Base-by-base conservation (phyloP, 2,888 invertebrate species). In the Cremastinae sp. region DNA sequence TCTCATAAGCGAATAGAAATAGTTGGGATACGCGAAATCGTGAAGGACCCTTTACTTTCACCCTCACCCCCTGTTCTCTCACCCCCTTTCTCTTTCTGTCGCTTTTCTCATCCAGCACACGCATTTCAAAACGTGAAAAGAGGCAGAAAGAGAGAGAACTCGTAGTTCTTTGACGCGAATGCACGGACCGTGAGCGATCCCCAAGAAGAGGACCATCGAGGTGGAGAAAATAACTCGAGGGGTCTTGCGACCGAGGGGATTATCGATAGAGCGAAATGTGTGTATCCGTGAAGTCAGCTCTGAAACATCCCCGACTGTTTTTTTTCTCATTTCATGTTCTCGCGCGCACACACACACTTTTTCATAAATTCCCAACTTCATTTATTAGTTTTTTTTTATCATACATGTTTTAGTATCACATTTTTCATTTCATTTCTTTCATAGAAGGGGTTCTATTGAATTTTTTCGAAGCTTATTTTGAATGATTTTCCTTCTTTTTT, bases 141-240 rank as follows among this genome's bases (percentile, higher is more conserved):
- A 68, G 45, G 4, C 18, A 49, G 64, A 34, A 34, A 14, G 47
- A 14, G 34, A 41, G 45, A 45, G 65, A 53, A 34, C 56, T 73
- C 28, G 59, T 69, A 59, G 73, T 69, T 76, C 76, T 76, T 76
- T 76, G 76, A 76, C 65, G 73, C 59, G 54, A 73, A 53, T 61
- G 69, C 69, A 69, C 65, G 59, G 69, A 65, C 73, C 76, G 73
- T 73, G 69, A 73, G 58, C 65, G 69, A 54, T 54, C 59, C n/a
- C 28, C 71, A 59, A 69, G 76, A 73, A 76, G 76, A 65, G 69
- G 73, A 59, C 59, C 76, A 70, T 69, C 64, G 47, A 73, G 65
- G 76, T 70, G 76, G 43, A 76, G 73, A 73, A 76, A 76, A 76
- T 76, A 76, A 76, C 73, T 73, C 76, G 69, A 65, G 65, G 72